These are phyloP conservation scores for Spatulosminthurus flaviceps DNA, from an alignment of 2,888 invertebrate genomes.

Conservation along the genomic window DNA sequence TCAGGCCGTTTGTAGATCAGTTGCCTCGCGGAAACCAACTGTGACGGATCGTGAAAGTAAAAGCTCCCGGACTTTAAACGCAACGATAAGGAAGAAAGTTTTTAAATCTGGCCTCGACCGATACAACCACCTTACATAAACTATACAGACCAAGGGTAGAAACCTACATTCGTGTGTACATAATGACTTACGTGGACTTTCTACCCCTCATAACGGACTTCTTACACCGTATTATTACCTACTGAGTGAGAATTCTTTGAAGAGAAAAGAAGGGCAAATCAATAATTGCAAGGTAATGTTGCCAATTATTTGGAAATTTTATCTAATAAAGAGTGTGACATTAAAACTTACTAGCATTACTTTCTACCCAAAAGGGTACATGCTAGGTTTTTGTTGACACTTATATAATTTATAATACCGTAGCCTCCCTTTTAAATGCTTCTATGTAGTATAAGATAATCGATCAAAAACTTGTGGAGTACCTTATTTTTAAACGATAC, in stretches of 20 bases:
- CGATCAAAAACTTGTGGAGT: background rate
- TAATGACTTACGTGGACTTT: background rate
- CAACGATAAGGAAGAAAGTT: slow-evolving; percentile 9
- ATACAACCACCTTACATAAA: too few relatives aligned
- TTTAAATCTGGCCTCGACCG: background rate
- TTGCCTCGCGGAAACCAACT: slow-evolving; percentile 9
- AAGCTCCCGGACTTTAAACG: background rate
- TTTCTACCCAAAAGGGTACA: background rate
- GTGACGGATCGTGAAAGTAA: slow-evolving; percentile 37
- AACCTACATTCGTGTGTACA: background rate
- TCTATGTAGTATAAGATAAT: background rate
- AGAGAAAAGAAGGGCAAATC: slow-evolving; percentile 24
- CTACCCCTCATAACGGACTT: background rate
- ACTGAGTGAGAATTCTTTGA: background rate
- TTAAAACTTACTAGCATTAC: background rate
- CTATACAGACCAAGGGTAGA: too few relatives aligned
- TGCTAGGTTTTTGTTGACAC: too few relatives aligned
- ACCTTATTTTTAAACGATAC: background rate
- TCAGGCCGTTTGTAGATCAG: slow-evolving; percentile 20
- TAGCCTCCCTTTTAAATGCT: background rate
- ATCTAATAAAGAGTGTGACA: background rate
- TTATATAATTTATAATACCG: too few relatives aligned
- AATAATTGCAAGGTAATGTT: slow-evolving; percentile 5
- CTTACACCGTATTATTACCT: background rate
- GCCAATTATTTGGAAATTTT: background rate